Conservation (phyloP, 2,888 invertebrate genomes). For the Cinara cedri region DNA sequence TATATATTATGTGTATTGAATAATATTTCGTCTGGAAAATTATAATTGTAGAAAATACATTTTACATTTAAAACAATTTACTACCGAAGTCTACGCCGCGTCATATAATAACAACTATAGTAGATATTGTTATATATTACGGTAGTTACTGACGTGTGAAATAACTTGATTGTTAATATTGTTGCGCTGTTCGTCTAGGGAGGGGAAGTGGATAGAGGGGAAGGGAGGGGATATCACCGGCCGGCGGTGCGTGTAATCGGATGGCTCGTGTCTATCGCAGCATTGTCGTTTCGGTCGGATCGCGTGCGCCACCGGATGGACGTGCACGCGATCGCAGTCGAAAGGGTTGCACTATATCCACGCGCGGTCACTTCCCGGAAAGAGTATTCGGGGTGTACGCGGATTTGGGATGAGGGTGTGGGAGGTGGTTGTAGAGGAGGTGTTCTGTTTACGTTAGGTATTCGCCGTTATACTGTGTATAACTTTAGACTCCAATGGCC, state of each 20-base stretch:
- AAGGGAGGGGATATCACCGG: conserved; percentile 28
- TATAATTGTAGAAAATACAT: too few relatives aligned
- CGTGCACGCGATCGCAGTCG: conserved; percentile 39
- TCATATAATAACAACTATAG: too few relatives aligned
- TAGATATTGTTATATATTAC: too few relatives aligned
- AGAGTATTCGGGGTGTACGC: not conserved
- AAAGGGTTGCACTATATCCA: conserved; percentile 37
- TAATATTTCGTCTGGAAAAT: too few relatives aligned
- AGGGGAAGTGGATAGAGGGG: too few relatives aligned
- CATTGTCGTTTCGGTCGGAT: conserved; percentile 38
- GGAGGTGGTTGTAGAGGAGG: not conserved
- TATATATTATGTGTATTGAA: too few relatives aligned
- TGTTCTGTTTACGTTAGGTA: not conserved
- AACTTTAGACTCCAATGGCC: conserved; percentile 15
- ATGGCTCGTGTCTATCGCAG: not conserved
- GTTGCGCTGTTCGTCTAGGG: conserved; percentile 28
- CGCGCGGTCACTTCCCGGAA: conserved; percentile 38
- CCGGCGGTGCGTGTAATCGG: conserved; percentile 53
- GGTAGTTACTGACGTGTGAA: conserved; percentile 33
- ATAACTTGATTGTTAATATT: conserved; percentile 40
- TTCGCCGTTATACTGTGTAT: not conserved
- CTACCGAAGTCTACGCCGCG: too few relatives aligned
- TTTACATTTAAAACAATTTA: too few relatives aligned
- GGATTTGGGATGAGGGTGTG: not conserved
- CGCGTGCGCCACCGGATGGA: conserved; percentile 50